Evolutionary conservation across 2,113 vertebrate genomes (phyloP).

Genomic region (Emydocephalus ijimae): DNA sequence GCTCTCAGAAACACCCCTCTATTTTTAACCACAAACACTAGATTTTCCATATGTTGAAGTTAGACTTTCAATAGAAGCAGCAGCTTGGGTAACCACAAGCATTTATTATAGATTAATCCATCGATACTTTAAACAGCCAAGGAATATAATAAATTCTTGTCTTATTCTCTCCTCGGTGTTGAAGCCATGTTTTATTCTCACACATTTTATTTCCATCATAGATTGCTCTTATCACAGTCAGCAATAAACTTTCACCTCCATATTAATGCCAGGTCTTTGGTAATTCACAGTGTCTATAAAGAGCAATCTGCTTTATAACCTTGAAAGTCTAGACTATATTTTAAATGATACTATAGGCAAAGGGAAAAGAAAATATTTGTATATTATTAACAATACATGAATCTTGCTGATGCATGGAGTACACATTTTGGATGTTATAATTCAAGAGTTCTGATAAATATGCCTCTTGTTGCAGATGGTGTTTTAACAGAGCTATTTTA

Average conservation of each 20-base stretch:
- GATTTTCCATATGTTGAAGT: background rate
- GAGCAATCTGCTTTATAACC: background rate
- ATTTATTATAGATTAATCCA: background rate
- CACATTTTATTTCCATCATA: background rate
- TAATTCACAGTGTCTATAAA: background rate
- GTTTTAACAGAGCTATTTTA: slow-evolving; percentile 91
- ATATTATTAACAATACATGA: background rate
- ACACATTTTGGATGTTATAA: slow-evolving; percentile 42
- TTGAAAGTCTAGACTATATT: background rate
- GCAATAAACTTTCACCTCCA: background rate
- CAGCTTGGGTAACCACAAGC: background rate
- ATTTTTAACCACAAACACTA: background rate
- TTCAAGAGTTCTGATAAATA: slow-evolving; percentile 61
- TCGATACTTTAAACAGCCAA: background rate
- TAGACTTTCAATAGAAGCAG: background rate
- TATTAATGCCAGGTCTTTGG: background rate
- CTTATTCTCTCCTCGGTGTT: background rate
- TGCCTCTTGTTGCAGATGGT: slow-evolving; percentile 67
- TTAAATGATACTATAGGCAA: background rate
- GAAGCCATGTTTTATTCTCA: background rate
- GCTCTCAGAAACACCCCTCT: background rate
- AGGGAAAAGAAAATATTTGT: background rate
- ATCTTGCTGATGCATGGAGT: slow-evolving; percentile 23
- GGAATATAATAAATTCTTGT: background rate
- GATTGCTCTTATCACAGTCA: background rate